These are phyloP conservation scores for Dioctria linearis DNA, from an alignment of 2,888 invertebrate genomes.

Conservation along the genomic window DNA sequence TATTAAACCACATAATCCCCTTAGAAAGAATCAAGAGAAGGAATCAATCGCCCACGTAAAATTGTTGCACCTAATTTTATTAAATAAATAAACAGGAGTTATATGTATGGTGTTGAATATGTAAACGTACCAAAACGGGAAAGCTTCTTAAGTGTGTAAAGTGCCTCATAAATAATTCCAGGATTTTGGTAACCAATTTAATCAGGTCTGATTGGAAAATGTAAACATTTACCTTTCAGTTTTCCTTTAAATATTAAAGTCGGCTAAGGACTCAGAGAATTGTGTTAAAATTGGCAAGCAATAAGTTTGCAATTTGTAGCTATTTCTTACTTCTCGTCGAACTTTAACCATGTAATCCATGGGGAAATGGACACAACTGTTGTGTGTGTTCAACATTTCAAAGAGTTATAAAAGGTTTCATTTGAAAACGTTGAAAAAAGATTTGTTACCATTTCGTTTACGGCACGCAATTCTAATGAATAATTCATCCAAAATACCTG, in stretches of 20 bases:
- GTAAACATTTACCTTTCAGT: slow-evolving; percentile 45
- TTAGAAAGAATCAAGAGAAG: too few species aligned
- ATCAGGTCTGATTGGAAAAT: slow-evolving; percentile 36
- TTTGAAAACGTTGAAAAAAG: slow-evolving; percentile 33
- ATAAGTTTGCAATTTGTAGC: slow-evolving; percentile 48
- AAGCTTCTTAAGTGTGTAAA: slow-evolving; percentile 26
- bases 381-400: slow-evolving; percentile 20
- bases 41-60: neutral
- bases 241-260: slow-evolving; percentile 50
- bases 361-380: neutral
- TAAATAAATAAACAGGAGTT: neutral
- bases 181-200: slow-evolving; percentile 36
- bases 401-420: slow-evolving; percentile 43
- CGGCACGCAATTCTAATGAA: slow-evolving; percentile 51
- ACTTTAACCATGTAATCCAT: slow-evolving; percentile 17
- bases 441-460: slow-evolving; percentile 50
- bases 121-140: slow-evolving; percentile 17
- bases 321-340: slow-evolving; percentile 29
- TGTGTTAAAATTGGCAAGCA: slow-evolving; percentile 44
- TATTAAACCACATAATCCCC: too few species aligned
- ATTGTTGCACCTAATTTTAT: neutral
- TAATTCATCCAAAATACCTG: slow-evolving; percentile 43
- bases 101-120: neutral
- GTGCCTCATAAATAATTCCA: slow-evolving; percentile 36
- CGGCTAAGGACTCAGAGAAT: slow-evolving; percentile 35